A percentile compares a stretch with the other conserved stretches of the same genome.
These are phyloP conservation scores for Drosophila fungiperda DNA, from an alignment of 2,888 invertebrate genomes.

Conservation along the genomic window DNA sequence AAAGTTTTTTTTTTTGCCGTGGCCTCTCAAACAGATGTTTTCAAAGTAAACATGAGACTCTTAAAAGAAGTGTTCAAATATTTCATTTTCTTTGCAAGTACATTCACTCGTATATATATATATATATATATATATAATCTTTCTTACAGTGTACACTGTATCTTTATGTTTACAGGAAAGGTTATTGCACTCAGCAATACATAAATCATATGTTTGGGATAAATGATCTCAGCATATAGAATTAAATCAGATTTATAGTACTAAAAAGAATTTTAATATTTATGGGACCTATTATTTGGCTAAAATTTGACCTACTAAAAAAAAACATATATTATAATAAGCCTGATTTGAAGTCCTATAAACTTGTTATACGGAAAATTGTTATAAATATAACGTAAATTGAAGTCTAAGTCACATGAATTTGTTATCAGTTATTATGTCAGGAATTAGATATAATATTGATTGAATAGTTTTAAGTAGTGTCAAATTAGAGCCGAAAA, in stretches of 20 bases:
- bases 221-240: neutral
- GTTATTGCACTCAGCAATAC: neutral
- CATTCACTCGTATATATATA: neutral
- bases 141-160: neutral
- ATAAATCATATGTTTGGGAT: neutral
- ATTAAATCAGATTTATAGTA: neutral
- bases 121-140: neutral
- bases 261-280: neutral
- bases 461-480: neutral
- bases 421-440: neutral
- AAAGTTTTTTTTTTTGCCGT: conserved; percentile 35
- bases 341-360: neutral
- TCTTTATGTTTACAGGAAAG: neutral
- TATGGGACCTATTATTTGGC: neutral
- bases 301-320: neutral
- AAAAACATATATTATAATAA: neutral
- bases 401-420: neutral
- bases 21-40: conserved; percentile 6
- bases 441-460: neutral
- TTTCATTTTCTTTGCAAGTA: conserved; percentile 1
- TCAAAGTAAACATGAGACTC: conserved; percentile 10
- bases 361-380: neutral
- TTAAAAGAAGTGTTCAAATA: conserved; percentile 5
- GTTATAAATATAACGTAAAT: neutral
- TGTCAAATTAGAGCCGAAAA: neutral